Evolutionary conservation across 1,140 invertebrate species (phyloP), one percentile per base, ranked within the genome.

Genomic region (Plectus sambesii): DNA sequence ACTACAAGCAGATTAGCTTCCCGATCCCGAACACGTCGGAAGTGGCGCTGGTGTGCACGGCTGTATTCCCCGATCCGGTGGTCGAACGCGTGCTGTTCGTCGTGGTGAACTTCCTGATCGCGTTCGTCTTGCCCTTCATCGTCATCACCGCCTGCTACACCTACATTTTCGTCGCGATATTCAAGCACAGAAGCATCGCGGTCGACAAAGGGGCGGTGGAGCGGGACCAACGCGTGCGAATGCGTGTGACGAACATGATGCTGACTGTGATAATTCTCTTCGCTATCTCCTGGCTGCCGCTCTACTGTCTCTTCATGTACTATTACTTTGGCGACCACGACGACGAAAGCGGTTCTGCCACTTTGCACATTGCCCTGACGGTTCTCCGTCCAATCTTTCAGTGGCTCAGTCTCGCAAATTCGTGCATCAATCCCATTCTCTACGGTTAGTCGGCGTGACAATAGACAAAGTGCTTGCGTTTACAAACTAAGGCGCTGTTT

Each of bases 361-460:
- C n/a, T n/a, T n/a, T n/a, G n/a, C 30, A 8, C 15, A 40, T 9
- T 40, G 17, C 12, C 12, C 8, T 25, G 15, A 15, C 15, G 39
- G 17, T 40, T 40, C 9, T 40, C 12, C 39, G 39, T 8, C 87
- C 88, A 0, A 78, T 93, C 24, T 85, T 87, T 0, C 88, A 93
- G 69, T 94, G 88, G 87, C 73, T 94, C 1, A 88, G 87, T 0
- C 81, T 84, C 0, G 87, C 86, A 22, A 96, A 96, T 71, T 88
- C 85, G 20, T 92, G 87, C 76, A 89, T 94, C 60, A 94, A 96
- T 72, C 89, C 89, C 0, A 82, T 90, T 39, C 76, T 96, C 6
- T 94, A 94, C 70, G n/a, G n/a, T n/a, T n/a, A n/a, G n/a, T n/a
- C n/a, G n/a, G n/a, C n/a, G n/a, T n/a, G n/a, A n/a, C n/a, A n/a